Evolutionary conservation across 2,888 invertebrate genomes (phyloP).

Genomic region (Perizoma affinitatum): DNA sequence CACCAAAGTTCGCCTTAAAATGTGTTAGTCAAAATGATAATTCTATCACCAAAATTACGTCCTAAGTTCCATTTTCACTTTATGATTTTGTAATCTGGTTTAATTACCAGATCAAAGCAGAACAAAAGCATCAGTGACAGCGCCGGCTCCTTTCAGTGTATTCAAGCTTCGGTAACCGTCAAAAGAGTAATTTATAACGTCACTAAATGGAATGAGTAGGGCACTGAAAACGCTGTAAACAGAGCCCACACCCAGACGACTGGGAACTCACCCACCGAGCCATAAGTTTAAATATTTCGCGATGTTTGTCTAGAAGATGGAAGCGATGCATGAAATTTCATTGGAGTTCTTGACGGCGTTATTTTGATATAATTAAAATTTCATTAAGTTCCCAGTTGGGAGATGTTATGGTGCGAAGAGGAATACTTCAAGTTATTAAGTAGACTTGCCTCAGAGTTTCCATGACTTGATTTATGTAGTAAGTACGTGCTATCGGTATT

Average conservation of each 20-base stretch:
- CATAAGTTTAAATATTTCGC: no score
- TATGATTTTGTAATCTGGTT: background rate
- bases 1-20: background rate
- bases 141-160: constrained; percentile 23
- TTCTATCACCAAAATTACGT: background rate
- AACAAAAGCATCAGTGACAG: constrained; percentile 11
- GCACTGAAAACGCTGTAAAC: no score
- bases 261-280: no score
- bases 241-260: no score
- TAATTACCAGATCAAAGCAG: background rate
- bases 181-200: constrained; percentile 45
- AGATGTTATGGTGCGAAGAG: constrained; percentile 18
- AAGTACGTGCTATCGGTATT: no score
- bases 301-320: no score
- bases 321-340: no score
- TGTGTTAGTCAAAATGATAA: background rate
- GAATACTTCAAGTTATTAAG: constrained; percentile 27
- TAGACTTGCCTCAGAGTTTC: background rate
- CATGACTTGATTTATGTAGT: no score
- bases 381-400: constrained; percentile 11
- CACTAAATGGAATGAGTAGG: background rate
- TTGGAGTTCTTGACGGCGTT: no score
- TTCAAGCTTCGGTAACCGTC: constrained; percentile 29
- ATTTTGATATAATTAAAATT: constrained; percentile 12
- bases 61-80: background rate